Conservation (phyloP, 2,113 vertebrate species). For the Eidolon helvum region DNA sequence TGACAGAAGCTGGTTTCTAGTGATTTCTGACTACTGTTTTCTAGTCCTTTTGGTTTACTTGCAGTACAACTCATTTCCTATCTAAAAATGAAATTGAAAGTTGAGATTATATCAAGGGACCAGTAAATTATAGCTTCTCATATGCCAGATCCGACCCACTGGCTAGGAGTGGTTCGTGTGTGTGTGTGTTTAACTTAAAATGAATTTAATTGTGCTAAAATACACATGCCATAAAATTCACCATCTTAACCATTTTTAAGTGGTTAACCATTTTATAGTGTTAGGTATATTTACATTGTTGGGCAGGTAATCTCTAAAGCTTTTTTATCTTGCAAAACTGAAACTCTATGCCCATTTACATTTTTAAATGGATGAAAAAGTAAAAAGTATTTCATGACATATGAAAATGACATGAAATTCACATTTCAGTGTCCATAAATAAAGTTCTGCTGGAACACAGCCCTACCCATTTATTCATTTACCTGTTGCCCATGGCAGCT, state of each 20-base stretch:
- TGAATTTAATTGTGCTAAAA: not conserved
- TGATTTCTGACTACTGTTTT: not conserved
- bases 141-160: not conserved
- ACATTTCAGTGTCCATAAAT: not conserved
- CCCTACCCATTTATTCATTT: not conserved
- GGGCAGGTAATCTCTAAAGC: not conserved
- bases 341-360: not conserved
- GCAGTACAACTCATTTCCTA: fast-evolving
- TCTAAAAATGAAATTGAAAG: not conserved
- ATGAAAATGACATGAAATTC: not conserved
- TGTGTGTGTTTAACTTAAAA: not conserved
- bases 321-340: not conserved
- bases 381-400: not conserved
- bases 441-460: not conserved
- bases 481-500: not conserved
- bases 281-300: not conserved
- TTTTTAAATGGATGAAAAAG: not conserved
- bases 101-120: not conserved
- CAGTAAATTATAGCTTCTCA: too few species aligned
- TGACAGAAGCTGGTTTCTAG: fast-evolving
- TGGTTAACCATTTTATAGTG: not conserved
- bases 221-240: not conserved
- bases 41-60: not conserved
- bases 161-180: not conserved
- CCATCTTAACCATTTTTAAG: not conserved